Base-by-base conservation (phyloP, 2,888 invertebrate genomes). In the Cantharis flavilabris region DNA sequence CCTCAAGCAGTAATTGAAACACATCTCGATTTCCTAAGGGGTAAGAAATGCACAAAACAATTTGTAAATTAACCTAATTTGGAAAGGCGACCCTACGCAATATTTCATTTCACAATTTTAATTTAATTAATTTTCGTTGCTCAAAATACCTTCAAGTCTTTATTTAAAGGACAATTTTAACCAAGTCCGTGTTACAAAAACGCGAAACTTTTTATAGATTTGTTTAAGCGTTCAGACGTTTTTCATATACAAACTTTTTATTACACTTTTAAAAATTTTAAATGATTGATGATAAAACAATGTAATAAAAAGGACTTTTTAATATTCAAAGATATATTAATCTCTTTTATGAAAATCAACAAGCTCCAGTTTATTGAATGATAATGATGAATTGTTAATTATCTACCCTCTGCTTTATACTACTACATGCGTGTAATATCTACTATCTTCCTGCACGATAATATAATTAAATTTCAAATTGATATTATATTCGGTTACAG, bases 21-120 rank as follows among this genome's bases (percentile, higher is more conserved):
- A 0, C 97, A 97, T 88, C 89, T 95, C 83, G 96, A 95, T 86
- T 97, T 95, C 86, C 88, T 96, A 69, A 91, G 93, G 90, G 94
- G 95, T 94, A 83, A 71, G 9, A 70, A 72, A 67, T 18, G 16
- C 65, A 64, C 64, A 64, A 64, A 64, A 64, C 64, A 64, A 49
- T 49, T 49, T 49, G 49, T 49, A n/a, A 49, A 49, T 49, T 49
- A 49, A 49, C 49, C 49, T 9, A 49, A 49, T 49, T 49, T n/a
- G 5, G 49, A 49, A 49, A 13, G n/a, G 49, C 49, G n/a, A 49
- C 49, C 49, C 49, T 49, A 7, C 10, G 16, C 20, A 67, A 67
- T 67, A 26, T 23, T 67, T 18, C 20, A 16, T 65, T 65, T 67
- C 26, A n/a, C 26, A 67, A 23, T 67, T 20, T 65, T 9, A 67